These are phyloP conservation scores for Papilio glaucus DNA, from an alignment of 1,140 invertebrate genomes.

Conservation along the genomic window DNA sequence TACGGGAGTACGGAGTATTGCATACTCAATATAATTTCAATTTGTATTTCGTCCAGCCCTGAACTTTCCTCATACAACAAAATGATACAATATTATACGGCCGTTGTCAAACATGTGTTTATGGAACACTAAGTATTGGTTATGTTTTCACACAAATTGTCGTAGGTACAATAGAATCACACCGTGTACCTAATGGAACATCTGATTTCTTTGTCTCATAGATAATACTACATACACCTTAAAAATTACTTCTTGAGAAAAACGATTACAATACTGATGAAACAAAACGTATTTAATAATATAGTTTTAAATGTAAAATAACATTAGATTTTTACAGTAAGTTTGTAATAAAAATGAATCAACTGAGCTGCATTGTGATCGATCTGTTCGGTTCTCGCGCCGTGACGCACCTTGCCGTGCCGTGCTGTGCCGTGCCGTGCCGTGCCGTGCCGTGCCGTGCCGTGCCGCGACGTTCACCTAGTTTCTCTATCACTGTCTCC, in stretches of 20 bases:
- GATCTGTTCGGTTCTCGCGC: conserved; percentile 55
- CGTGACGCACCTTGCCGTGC: not conserved
- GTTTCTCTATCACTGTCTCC: conserved; percentile 52
- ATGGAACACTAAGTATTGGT: not conserved
- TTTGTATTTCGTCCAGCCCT: not conserved
- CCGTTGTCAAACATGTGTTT: conserved; percentile 1
- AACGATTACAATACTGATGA: conserved; percentile 28
- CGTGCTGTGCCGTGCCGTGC: not conserved
- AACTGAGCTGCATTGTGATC: conserved; percentile 81
- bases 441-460: not conserved
- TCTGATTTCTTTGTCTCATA: not conserved
- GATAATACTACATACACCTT: not conserved
- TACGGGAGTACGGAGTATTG: not conserved
- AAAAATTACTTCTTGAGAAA: not conserved
- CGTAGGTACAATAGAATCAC: not conserved
- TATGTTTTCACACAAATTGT: conserved; percentile 3
- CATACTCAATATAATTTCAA: not conserved
- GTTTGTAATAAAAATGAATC: conserved; percentile 71
- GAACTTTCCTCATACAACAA: not conserved
- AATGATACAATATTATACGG: conserved; percentile 11
- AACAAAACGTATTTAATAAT: conserved; percentile 50
- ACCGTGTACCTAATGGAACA: conserved; percentile 1
- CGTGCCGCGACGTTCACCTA: conserved; percentile 44
- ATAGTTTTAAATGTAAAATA: conserved; percentile 74
- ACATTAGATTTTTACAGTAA: conserved; percentile 79